Evolutionary conservation across 2,888 invertebrate genomes (phyloP).

Genomic region (Cephus nigrinus): DNA sequence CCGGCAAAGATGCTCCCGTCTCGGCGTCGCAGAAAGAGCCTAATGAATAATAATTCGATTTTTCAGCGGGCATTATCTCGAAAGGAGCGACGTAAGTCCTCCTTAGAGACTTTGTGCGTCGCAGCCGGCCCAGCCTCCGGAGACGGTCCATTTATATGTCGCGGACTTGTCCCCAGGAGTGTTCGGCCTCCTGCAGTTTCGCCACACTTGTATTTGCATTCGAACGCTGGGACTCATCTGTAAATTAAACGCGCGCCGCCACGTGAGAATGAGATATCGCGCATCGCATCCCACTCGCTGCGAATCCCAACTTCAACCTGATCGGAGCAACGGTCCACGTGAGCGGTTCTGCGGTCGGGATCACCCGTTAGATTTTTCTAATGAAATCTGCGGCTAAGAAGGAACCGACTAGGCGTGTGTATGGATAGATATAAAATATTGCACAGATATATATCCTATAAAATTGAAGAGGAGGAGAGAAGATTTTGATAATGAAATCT

Average conservation of each 20-base stretch:
- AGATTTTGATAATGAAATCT: not conserved
- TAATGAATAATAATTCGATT: slow-evolving; percentile 30
- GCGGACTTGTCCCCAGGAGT: slow-evolving; percentile 43
- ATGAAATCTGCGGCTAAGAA: too few relatives aligned
- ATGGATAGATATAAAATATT: too few relatives aligned
- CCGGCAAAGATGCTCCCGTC: slow-evolving; percentile 25
- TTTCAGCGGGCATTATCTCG: slow-evolving; percentile 25
- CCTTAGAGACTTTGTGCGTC: slow-evolving; percentile 18
- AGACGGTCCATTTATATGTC: slow-evolving; percentile 39
- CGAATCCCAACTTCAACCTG: too few relatives aligned
- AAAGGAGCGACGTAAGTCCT: slow-evolving; percentile 22
- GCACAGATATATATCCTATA: too few relatives aligned
- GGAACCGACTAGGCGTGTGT: too few relatives aligned
- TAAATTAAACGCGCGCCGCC: slow-evolving; percentile 40
- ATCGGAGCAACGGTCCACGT: too few relatives aligned
- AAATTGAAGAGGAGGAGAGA: too few relatives aligned
- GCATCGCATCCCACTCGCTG: not conserved
- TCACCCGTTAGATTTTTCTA: too few relatives aligned
- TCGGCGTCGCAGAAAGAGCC: slow-evolving; percentile 6
- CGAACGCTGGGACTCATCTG: slow-evolving; percentile 32
- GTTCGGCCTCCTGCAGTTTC: slow-evolving; percentile 44
- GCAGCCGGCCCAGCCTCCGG: too few relatives aligned
- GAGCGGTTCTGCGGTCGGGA: too few relatives aligned
- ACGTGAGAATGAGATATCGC: slow-evolving; percentile 41
- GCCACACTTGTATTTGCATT: slow-evolving; percentile 49